Base-by-base conservation (phyloP, 2,888 invertebrate genomes). In the Meteorus colon region DNA sequence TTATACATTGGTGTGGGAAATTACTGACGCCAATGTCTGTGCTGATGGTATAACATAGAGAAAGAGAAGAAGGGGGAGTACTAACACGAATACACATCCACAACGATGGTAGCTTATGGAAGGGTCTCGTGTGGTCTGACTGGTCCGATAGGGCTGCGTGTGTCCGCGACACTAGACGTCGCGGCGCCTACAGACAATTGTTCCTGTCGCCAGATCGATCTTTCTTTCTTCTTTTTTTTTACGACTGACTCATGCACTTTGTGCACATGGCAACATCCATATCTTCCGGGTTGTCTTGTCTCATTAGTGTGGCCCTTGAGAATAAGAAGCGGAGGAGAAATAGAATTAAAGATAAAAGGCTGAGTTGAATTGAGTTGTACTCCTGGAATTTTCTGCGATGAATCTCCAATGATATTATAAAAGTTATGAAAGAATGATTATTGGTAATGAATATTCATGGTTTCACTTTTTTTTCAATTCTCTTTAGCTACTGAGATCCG, bases 401-500 rank as follows among this genome's bases (percentile, higher is more conserved):
- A 8, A 27, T 45, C 34, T 31, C 5, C 34, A 27, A 19, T 27
- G 19, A 60, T 29, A 27, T n/a, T n/a, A n/a, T 24, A 14, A 60
- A 10, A 19, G n/a, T 12, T 19, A 6, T 34, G 10, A 29, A 1
- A 62, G 3, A 29, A 62, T 29, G 10, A 29, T 62, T 29, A 24
- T 65, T 1, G 10, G n/a, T 6, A 31, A n/a, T 41, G n/a, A 19
- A 34, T 65, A 62, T 12, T 31, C 8, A 29, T 29, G 3, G 16
- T 29, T 69, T 65, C 41, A 74, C 19, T 31, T 59, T 24, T 59
- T 41, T 59, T 72, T 73, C 69, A 45, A 70, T 29, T 45, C 71
- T 71, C 19, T 62, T 34, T 91, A 96, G 96, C 96, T 81, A 96
- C 96, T 87, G 96, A 97, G 91, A 96, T 97, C 87, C 94, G 96